These are phyloP conservation scores for Neria commutata DNA, from an alignment of 2,888 invertebrate genomes.

Conservation along the genomic window DNA sequence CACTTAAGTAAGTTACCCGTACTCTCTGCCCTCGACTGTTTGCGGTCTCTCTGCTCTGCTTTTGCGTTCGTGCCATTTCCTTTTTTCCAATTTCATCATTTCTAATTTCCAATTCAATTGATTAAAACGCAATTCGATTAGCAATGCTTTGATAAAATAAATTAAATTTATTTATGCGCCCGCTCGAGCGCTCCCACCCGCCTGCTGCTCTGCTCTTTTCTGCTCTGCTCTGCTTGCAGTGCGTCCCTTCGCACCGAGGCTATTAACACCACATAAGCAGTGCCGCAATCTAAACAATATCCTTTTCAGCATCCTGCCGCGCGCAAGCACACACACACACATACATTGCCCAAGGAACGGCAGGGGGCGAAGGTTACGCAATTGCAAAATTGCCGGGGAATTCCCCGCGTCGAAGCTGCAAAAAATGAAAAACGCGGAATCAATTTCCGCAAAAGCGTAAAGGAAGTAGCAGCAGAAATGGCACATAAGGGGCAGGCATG, in stretches of 20 bases:
- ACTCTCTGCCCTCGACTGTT: no score
- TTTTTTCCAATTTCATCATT: constrained; percentile 8
- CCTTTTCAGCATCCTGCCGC: constrained; percentile 35
- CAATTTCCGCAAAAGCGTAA: constrained; percentile 38
- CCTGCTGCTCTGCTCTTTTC: no score
- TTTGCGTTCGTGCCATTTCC: no score
- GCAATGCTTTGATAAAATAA: constrained; percentile 58
- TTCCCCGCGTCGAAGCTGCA: constrained; percentile 32
- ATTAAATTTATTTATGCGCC: constrained; percentile 50
- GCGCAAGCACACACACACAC: no score
- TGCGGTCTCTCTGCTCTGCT: no score
- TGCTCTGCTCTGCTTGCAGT: no score
- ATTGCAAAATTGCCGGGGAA: constrained; percentile 46
- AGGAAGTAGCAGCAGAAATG: no score
- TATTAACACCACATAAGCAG: constrained; percentile 22
- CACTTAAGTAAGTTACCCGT: no score
- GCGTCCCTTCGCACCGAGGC: no score
- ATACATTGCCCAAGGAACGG: no score
- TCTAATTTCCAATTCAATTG: constrained; percentile 56
- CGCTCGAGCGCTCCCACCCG: no score
- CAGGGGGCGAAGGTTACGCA: constrained; percentile 43
- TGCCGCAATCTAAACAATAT: constrained; percentile 26
- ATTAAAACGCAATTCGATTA: constrained; percentile 60
- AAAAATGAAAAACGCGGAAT: constrained; percentile 29
- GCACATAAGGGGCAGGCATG: background rate